A percentile compares a stretch with the other conserved stretches of the same genome.
Conservation (phyloP, 2,113 vertebrate species). For the Dromaius novaehollandiae region DNA sequence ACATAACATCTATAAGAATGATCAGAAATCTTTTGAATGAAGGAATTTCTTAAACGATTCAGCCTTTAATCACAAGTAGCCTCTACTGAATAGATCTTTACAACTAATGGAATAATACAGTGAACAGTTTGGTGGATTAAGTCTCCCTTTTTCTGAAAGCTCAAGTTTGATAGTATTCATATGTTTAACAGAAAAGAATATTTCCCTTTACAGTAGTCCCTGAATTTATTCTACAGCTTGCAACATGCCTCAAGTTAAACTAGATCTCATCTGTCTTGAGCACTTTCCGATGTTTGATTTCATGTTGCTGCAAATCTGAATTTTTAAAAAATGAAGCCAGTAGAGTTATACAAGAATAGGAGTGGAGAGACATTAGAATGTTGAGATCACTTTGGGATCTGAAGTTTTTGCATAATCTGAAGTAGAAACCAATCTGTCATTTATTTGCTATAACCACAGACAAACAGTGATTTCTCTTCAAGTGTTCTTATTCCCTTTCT, state of each 20-base stretch:
- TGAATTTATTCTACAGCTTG: neutral
- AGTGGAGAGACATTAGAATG: neutral
- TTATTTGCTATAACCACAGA: neutral
- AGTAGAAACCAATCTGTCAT: neutral
- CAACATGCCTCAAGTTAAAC: neutral
- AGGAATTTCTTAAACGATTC: neutral
- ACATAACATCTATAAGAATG: neutral
- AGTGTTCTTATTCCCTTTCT: neutral
- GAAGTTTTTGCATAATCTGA: neutral
- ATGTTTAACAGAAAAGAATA: neutral
- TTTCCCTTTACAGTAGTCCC: neutral
- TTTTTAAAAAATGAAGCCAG: neutral
- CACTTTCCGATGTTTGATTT: neutral
- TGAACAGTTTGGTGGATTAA: neutral
- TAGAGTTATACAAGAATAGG: neutral
- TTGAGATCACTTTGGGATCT: neutral
- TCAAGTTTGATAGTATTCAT: neutral
- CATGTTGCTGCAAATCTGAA: neutral
- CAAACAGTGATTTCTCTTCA: neutral
- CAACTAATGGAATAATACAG: neutral
- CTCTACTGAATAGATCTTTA: neutral
- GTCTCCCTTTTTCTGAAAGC: neutral
- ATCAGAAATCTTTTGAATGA: neutral
- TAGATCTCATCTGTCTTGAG: neutral
- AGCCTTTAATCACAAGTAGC: neutral